Percentiles rank a stretch among this genome's conserved stretches.
phyloP scores from a whole-genome alignment of 2,797 vertebrate genomes.

The Geotrypetes seraphini region DNA sequence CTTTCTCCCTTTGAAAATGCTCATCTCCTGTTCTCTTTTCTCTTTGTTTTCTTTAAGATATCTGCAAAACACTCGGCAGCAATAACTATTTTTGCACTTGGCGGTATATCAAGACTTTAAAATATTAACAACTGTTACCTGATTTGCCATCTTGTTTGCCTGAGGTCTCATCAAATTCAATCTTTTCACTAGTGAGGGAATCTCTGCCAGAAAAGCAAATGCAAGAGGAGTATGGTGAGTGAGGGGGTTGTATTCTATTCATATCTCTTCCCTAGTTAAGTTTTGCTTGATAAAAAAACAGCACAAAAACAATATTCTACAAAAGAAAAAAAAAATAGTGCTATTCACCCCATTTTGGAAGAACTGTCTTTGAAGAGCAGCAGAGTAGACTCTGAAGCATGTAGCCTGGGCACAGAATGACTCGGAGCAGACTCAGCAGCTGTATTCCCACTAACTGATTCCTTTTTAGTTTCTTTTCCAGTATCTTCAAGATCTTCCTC shows the following conservation, averaged over 20 bases:
- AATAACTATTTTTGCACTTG: no score
- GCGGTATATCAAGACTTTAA: no score
- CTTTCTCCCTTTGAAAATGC: no score
- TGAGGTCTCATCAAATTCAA: conserved; percentile 44
- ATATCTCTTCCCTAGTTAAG: no score
- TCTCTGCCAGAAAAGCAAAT: conserved; percentile 30
- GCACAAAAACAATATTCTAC: no score
- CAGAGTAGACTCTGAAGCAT: conserved; percentile 70
- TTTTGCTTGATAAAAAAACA: no score
- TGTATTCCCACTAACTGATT: conserved; percentile 39
- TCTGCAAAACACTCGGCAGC: no score
- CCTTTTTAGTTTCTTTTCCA: conserved; percentile 46
- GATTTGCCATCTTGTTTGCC: conserved; percentile 46
- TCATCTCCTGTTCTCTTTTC: no score
- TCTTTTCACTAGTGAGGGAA: conserved; percentile 55
- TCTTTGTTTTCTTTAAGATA: no score
- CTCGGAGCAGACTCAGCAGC: conserved; percentile 24
- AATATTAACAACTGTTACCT: no score
- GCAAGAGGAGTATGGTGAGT: neutral
- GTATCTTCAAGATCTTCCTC: conserved; percentile 20
- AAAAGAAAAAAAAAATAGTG: no score
- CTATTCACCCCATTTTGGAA: conserved; percentile 74
- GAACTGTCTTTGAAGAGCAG: conserved; percentile 86
- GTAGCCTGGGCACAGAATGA: conserved; percentile 45
- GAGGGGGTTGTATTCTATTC: no score